Base-by-base conservation (phyloP, 2,888 invertebrate genomes). In the Norana najaformis region DNA sequence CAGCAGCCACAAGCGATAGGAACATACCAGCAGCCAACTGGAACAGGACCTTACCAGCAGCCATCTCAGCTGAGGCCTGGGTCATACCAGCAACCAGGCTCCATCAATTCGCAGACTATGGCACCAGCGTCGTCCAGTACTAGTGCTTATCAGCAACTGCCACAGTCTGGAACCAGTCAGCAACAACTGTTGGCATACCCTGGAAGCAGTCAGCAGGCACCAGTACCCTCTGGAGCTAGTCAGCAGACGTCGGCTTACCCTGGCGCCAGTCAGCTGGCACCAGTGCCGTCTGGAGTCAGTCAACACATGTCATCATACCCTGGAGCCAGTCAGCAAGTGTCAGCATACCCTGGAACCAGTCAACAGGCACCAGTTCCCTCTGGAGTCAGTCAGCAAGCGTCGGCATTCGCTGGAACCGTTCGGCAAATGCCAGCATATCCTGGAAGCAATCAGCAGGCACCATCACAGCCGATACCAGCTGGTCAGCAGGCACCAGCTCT, bases 271-370 rank as follows among this genome's bases (percentile, higher is more conserved):
- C 41, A 41, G 14, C 41, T 16, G 41, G 41, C 41, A 41, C 41
- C 41, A 41, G 41, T 41, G 41, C 41, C 41, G 16, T 41, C 41
- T 34, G 82, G 82, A 34, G 82, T 20, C 82, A 82, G 82, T 36
- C 85, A 85, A 14, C 36, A 36, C 0, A 8, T 85, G 85, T 69
- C 69, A n/a, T 30, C 69, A n/a, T 69, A 69, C 30, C 36, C 85
- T 34, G 82, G 82, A 34, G 82, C 34, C 82, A 82, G 82, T 36
- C 85, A 85, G 23, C 36, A 36, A 0, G 18, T 85, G 85, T 69
- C 69, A n/a, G 69, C 69, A n/a, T 69, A 69, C 30, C 36, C 85
- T 85, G 83, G 83, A 83, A 83, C 83, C 34, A 36, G 83, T 34
- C 83, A 83, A 18, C 83, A 83, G 83, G 83, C 35, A 36, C 83